A percentile compares a stretch with the other conserved stretches of the same genome.
Evolutionary conservation across 2,797 vertebrate genomes (phyloP).

Genomic region (Psittacula derbiana): DNA sequence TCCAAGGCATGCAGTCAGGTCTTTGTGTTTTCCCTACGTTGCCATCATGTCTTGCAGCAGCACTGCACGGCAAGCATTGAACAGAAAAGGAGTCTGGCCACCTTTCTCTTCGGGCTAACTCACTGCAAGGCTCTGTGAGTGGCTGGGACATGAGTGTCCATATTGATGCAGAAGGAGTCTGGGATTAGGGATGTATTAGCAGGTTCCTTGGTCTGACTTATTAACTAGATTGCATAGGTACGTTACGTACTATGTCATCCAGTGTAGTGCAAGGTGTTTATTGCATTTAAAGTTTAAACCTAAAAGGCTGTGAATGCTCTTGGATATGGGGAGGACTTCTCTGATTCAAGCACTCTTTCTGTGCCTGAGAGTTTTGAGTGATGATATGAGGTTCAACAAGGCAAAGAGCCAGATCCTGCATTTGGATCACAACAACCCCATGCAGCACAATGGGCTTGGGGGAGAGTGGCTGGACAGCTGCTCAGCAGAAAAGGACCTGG

Average conservation of each 20-base stretch:
- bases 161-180: background rate
- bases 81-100: background rate
- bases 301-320: background rate
- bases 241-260: background rate
- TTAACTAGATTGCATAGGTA: background rate
- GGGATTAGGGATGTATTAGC: background rate
- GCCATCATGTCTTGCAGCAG: background rate
- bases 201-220: background rate
- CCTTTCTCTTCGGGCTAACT: background rate
- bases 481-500: background rate
- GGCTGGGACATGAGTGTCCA: rapidly evolving
- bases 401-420: background rate
- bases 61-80: background rate
- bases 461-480: background rate
- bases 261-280: background rate
- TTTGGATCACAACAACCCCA: background rate
- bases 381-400: background rate
- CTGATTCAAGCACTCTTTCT: background rate
- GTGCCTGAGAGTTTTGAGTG: background rate
- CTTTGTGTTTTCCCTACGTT: background rate
- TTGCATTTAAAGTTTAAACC: background rate
- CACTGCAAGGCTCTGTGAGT: background rate
- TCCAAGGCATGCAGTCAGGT: background rate
- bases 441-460: background rate
- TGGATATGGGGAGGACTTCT: background rate